phyloP scores from a whole-genome alignment of 2,888 invertebrate species.

The Eurytoma californica region DNA sequence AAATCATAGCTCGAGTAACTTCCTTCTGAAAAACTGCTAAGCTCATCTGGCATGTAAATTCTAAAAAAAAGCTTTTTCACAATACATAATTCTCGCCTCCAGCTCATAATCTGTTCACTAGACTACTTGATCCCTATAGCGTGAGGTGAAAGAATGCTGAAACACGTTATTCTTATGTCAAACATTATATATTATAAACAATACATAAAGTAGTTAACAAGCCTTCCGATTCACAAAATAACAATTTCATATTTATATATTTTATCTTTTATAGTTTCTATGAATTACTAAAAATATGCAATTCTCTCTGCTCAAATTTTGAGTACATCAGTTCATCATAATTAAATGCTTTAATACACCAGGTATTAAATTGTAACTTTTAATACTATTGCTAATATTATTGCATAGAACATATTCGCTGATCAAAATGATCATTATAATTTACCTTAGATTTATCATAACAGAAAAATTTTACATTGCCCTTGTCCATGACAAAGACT shows the following conservation, averaged over 20 bases:
- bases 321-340: constrained; percentile 47
- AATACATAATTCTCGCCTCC: constrained; percentile 67
- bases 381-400: constrained; percentile 61
- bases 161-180: constrained; percentile 67
- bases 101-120: constrained; percentile 64
- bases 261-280: constrained; percentile 48
- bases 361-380: neutral
- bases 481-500: constrained; percentile 63
- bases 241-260: constrained; percentile 37
- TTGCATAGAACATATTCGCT: constrained; percentile 62
- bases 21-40: constrained; percentile 41
- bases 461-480: constrained; percentile 66
- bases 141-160: constrained; percentile 73
- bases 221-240: constrained; percentile 45
- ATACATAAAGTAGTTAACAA: constrained; percentile 59
- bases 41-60: constrained; percentile 34
- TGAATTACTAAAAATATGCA: constrained; percentile 46
- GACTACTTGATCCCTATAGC: constrained; percentile 63
- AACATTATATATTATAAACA: constrained; percentile 58
- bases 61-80: constrained; percentile 54
- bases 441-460: constrained; percentile 60
- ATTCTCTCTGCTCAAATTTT: constrained; percentile 55
- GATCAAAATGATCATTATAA: constrained; percentile 49
- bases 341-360: constrained; percentile 15
- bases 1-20: constrained; percentile 37